Base-by-base conservation (phyloP, 1,140 invertebrate species). In the Lordiphosa mommai region DNA sequence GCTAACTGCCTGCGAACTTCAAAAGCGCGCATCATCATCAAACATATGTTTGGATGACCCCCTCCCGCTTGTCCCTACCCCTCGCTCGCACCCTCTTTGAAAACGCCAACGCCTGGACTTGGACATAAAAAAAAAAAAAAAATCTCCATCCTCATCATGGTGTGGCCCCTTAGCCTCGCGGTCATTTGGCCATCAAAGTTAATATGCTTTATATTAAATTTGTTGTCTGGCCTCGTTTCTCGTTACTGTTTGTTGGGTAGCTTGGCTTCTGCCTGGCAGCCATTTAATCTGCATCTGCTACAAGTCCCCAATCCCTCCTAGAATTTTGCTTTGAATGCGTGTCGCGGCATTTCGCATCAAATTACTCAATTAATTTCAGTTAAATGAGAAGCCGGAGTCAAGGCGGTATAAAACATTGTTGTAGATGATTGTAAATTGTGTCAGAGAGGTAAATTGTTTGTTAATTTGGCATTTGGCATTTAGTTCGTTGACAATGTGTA, bases 201-300 rank as follows among this genome's bases (percentile, higher is more conserved):
- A 84, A 84, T 84, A 77, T 70, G 63, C 68, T 84, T 84, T 85
- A 84, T 84, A 84, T 82, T 72, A 82, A 84, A 84, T 82, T 72
- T 84, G 68, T 61, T 61, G 60, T 55, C 65, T 70, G 56, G 52
- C 66, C 65, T 67, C 16, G 46, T 76, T 59, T 61, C 37, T 30
- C 47, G 30, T 47, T 33, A 36, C 49, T 53, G 47, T 64, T 61
- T 23, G 40, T 43, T 43, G 40, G 40, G 40, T 27, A 63, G 49
- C 43, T 58, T n/a, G n/a, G 57, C 59, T 50, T 47, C 40, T 46
- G 64, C 53, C 50, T 51, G 37, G 34, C 44, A 55, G 72, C 52
- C 63, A 65, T 68, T 59, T 67, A 84, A 77, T 84, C 77, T 85
- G 55, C 79, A 84, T 72, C 79, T 77, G 77, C 79, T 57, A 57